Percentiles rank a stretch among this genome's conserved stretches.
Evolutionary conservation across 1,140 invertebrate species (phyloP).

Genomic region (Elymnias hypermnestra): DNA sequence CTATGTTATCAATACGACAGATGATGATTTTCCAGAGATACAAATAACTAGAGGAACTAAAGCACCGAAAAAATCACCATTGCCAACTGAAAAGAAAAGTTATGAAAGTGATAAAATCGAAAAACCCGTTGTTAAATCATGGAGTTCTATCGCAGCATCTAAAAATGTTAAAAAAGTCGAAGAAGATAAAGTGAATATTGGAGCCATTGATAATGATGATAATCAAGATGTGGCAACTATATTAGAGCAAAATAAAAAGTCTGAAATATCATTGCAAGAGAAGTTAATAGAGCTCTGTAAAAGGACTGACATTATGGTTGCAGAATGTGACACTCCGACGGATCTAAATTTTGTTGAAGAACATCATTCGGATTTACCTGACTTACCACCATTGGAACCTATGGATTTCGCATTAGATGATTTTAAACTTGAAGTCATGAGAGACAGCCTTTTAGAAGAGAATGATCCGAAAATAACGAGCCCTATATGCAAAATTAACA

Average conservation of each 20-base stretch:
- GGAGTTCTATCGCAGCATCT: constrained; percentile 55
- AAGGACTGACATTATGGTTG: constrained; percentile 68
- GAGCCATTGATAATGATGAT: constrained; percentile 15
- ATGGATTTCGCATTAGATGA: constrained; percentile 66
- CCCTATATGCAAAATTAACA: constrained; percentile 66
- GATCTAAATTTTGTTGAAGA: constrained; percentile 68
- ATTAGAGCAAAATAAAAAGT: constrained; percentile 31
- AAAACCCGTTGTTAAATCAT: constrained; percentile 46
- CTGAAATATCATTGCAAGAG: constrained; percentile 50
- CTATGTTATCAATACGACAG: constrained; percentile 58
- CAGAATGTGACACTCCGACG: constrained; percentile 60
- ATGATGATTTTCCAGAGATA: constrained; percentile 65
- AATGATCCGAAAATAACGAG: constrained; percentile 48
- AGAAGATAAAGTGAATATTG: constrained; percentile 15
- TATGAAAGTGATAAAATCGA: constrained; percentile 25
- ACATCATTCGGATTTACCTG: constrained; percentile 56
- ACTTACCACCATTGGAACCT: constrained; percentile 63
- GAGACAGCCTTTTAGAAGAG: constrained; percentile 58
- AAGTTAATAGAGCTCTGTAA: constrained; percentile 66
- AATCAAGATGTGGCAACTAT: constrained; percentile 14
- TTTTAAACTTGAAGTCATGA: constrained; percentile 66
- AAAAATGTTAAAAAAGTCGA: constrained; percentile 39
- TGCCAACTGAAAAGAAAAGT: constrained; percentile 32
- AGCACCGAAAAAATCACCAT: constrained; percentile 47
- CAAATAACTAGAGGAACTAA: constrained; percentile 62